Evolutionary conservation across 1,140 invertebrate species (phyloP), one percentile per base, ranked within the genome.

Genomic region (Drosophila nigromelanica): DNA sequence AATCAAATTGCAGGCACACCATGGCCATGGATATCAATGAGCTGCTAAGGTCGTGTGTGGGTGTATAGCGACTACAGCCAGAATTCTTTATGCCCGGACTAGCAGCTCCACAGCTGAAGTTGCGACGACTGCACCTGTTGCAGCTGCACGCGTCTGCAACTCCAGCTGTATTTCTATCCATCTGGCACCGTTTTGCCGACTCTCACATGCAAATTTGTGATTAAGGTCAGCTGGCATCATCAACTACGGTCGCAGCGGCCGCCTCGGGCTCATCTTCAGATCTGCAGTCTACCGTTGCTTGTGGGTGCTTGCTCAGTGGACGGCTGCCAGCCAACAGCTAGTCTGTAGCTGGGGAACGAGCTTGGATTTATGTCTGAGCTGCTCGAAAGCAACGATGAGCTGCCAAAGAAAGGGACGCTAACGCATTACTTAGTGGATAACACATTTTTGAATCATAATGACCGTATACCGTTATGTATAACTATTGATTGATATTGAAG

Each of bases 151-250:
- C 45, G 15, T 21, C 51, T 45, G n/a, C 48, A 12, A 58, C 35
- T 42, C 2, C 42, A 50, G 47, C 60, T 35, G 50, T 48, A 64
- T 42, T 54, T 39, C 18, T 24, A 21, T 48, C 24, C 11, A 10
- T 15, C 35, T 50, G 33, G n/a, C 45, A 10, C 35, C 18, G 43
- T 15, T 15, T 21, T 14, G 47, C 10, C 27, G 24, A 6, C 39
- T 48, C 47, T 48, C 74, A 66, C 83, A 89, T 89, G 85, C 83
- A 89, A 89, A 89, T 89, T 89, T 89, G 83, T 80, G 80, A 89
- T 89, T 89, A 89, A 89, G 83, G 83, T 89, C 83, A 76, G 61
- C 73, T 59, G 59, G 68, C 73, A 72, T 70, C 82, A 87, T 73
- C 82, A 82, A 73, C 76, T 56, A 37, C 30, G 33, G 39, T 45